Conservation (phyloP, 2,888 invertebrate genomes). For the Hypselothyrea guttata region DNA sequence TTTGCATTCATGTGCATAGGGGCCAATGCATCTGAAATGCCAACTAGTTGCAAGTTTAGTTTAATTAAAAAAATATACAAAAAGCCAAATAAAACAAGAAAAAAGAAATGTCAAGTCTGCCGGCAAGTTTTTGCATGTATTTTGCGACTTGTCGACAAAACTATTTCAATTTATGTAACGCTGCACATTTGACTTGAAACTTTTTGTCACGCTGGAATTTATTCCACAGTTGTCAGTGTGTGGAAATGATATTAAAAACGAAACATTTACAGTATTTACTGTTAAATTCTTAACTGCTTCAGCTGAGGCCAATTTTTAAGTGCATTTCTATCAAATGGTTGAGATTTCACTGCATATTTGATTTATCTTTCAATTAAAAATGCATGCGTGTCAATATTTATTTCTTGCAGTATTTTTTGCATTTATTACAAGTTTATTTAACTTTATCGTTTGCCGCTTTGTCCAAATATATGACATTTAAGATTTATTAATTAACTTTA, state of each 20-base stretch:
- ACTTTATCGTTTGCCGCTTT: too few species aligned
- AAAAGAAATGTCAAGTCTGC: constrained; percentile 32
- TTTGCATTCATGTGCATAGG: neutral
- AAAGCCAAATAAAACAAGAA: constrained; percentile 2
- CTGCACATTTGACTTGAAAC: constrained; percentile 43
- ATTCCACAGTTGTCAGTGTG: neutral
- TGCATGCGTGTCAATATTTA: too few species aligned
- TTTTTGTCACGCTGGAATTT: constrained; percentile 22
- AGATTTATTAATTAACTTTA: too few species aligned
- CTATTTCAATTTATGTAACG: constrained; percentile 70
- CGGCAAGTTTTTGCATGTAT: constrained; percentile 56
- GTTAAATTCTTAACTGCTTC: constrained; percentile 16
- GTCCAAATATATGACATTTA: too few species aligned
- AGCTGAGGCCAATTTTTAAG: constrained; percentile 43
- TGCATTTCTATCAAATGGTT: constrained; percentile 22
- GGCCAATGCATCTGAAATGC: constrained; percentile 27
- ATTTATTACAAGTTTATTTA: too few species aligned
- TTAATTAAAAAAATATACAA: constrained; percentile 62
- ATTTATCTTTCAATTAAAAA: too few species aligned
- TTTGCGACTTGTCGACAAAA: constrained; percentile 56
- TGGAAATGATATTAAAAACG: neutral
- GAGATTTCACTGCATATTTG: neutral
- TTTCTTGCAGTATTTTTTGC: neutral
- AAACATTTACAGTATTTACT: constrained; percentile 5
- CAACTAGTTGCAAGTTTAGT: constrained; percentile 65